These are phyloP conservation scores for Panzeria rudis DNA, from an alignment of 2,888 invertebrate genomes.

Conservation along the genomic window DNA sequence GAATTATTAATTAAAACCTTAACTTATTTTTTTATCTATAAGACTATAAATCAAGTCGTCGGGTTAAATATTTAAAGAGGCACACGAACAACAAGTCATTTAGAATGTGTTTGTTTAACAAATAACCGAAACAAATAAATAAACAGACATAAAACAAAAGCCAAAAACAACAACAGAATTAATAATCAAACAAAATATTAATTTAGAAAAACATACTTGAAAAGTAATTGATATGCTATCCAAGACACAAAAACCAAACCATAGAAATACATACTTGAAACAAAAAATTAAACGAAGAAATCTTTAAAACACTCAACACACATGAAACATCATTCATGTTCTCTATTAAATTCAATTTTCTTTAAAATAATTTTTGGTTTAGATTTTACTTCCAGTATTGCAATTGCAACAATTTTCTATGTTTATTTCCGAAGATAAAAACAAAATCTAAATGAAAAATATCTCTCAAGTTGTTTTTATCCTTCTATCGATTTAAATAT, in stretches of 20 bases:
- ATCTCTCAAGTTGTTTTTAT: constrained; percentile 35
- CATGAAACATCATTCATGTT: constrained; percentile 37
- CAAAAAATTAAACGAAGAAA: neutral
- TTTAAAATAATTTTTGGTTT: constrained; percentile 24
- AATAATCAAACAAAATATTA: constrained; percentile 54
- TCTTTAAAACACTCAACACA: neutral
- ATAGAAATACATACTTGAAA: neutral
- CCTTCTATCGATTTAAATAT: constrained; percentile 37
- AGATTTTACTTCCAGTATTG: neutral
- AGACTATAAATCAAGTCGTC: constrained; percentile 62
- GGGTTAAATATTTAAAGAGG: constrained; percentile 33
- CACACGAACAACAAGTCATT: constrained; percentile 54
- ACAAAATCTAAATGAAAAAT: constrained; percentile 8
- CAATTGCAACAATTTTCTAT: constrained; percentile 49
- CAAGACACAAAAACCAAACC: constrained; percentile 12
- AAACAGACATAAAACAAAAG: constrained; percentile 26
- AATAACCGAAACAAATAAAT: constrained; percentile 42
- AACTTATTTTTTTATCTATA: constrained; percentile 38
- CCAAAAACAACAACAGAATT: constrained; percentile 44
- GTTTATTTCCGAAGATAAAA: constrained; percentile 44
- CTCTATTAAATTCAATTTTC: constrained; percentile 4
- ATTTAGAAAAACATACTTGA: constrained; percentile 41
- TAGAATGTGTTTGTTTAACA: constrained; percentile 58
- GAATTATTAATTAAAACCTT: constrained; percentile 54
- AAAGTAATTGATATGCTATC: constrained; percentile 57